phyloP scores from a whole-genome alignment of 2,113 vertebrate species.

The Todiramphus saurophagus region DNA sequence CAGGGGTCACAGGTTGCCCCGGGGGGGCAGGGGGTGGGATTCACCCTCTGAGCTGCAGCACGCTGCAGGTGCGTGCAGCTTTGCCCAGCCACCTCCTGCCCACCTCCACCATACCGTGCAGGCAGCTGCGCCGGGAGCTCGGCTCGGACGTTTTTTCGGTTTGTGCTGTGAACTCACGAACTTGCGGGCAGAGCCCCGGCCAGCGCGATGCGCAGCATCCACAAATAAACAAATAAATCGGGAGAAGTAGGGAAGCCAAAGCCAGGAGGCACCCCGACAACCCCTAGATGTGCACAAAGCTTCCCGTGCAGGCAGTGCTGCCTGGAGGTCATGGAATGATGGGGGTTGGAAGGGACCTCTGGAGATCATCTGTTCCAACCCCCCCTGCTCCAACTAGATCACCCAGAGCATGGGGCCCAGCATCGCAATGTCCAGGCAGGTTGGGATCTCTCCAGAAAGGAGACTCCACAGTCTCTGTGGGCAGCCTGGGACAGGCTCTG shows the following conservation, averaged over 20 bases:
- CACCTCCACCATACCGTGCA: background rate
- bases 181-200: background rate
- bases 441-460: background rate
- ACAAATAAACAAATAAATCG: conserved; percentile 45
- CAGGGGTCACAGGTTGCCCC: too few species aligned
- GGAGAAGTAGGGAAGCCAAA: background rate
- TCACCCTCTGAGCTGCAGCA: too few species aligned
- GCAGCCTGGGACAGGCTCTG: background rate
- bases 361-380: background rate
- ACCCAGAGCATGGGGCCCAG: background rate
- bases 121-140: background rate
- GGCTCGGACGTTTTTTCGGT: conserved; percentile 13
- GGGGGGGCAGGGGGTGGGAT: too few species aligned
- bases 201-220: background rate
- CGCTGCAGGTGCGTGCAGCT: background rate
- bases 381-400: background rate
- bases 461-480: background rate
- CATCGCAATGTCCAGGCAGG: background rate
- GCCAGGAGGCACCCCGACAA: background rate
- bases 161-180: background rate
- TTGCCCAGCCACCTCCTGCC: fast-evolving
- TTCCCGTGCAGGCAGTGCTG: fast-evolving
- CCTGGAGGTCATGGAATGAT: background rate
- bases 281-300: background rate
- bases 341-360: background rate